A percentile compares a stretch with the other conserved stretches of the same genome.
These are phyloP conservation scores for Chroicocephalus ridibundus DNA, from an alignment of 2,113 vertebrate genomes.

Conservation along the genomic window DNA sequence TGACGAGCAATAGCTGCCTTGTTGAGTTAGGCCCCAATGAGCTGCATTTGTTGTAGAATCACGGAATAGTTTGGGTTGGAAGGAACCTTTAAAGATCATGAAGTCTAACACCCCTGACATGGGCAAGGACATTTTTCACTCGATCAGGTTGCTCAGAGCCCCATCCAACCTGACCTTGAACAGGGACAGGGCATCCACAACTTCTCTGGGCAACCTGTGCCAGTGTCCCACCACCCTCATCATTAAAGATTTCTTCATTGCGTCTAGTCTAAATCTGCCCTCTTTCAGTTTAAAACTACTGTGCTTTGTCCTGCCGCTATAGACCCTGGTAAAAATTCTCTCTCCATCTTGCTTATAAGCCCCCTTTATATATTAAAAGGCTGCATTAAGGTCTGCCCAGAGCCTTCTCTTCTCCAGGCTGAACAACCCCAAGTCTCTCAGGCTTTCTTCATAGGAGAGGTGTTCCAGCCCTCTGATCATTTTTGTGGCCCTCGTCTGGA, in stretches of 20 bases:
- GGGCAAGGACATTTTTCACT: not conserved
- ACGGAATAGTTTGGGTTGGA: not conserved
- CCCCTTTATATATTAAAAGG: not conserved
- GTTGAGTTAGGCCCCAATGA: not conserved
- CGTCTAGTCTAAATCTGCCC: not conserved
- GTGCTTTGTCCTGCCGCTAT: not conserved
- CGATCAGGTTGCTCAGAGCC: not conserved
- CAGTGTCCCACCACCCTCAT: not conserved
- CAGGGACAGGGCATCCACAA: not conserved
- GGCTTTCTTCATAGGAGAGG: not conserved
- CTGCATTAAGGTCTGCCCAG: not conserved
- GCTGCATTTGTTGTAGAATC: not conserved
- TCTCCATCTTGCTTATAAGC: not conserved
- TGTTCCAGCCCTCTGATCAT: not conserved
- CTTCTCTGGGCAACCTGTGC: not conserved
- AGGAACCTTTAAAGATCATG: not conserved
- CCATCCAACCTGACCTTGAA: not conserved
- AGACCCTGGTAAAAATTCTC: not conserved
- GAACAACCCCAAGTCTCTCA: not conserved
- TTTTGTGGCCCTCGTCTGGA: not conserved
- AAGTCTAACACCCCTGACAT: fast-evolving
- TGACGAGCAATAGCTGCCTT: not conserved
- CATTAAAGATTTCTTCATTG: not conserved
- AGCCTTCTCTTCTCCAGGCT: not conserved
- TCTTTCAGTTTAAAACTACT: not conserved